Percentiles rank a stretch among this genome's conserved stretches.
phyloP scores from a whole-genome alignment of 2,888 invertebrate genomes.

The Aporophyla lueneburgensis region DNA sequence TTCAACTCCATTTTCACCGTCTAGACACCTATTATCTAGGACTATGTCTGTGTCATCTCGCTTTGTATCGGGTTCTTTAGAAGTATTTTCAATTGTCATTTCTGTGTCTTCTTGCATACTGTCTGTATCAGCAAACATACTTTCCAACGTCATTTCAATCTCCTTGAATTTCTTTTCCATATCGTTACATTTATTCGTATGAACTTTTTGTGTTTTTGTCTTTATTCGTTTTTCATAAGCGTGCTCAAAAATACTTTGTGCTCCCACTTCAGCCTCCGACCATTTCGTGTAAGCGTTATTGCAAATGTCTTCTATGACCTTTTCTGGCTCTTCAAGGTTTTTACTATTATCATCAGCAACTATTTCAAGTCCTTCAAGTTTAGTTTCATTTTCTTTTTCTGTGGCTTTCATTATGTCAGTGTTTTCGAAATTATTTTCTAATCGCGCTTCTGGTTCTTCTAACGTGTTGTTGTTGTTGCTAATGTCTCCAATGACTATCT shows the following conservation, averaged over 20 bases:
- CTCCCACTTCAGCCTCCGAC: background rate
- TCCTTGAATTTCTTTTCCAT: conserved; percentile 38
- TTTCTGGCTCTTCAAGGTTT: background rate
- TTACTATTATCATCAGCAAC: background rate
- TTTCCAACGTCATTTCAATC: conserved; percentile 23
- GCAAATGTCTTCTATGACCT: background rate
- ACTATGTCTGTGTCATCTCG: background rate
- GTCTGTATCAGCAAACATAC: conserved; percentile 20
- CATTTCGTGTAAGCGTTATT: background rate
- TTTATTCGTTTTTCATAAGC: background rate
- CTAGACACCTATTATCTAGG: background rate
- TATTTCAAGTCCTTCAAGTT: background rate
- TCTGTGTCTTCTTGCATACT: conserved; percentile 3
- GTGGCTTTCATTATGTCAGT: background rate
- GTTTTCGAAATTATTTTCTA: background rate
- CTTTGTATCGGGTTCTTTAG: background rate
- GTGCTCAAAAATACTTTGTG: background rate
- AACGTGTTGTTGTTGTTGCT: background rate
- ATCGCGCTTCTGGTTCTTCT: background rate
- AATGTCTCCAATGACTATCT: background rate
- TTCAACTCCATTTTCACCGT: background rate
- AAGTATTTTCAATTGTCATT: background rate
- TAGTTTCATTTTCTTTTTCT: background rate
- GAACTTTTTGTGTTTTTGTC: conserved; percentile 6
- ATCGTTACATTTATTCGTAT: background rate